Percentiles rank a stretch among this genome's conserved stretches.
Conservation (phyloP, 2,113 vertebrate species). For the Cepphus grylle region DNA sequence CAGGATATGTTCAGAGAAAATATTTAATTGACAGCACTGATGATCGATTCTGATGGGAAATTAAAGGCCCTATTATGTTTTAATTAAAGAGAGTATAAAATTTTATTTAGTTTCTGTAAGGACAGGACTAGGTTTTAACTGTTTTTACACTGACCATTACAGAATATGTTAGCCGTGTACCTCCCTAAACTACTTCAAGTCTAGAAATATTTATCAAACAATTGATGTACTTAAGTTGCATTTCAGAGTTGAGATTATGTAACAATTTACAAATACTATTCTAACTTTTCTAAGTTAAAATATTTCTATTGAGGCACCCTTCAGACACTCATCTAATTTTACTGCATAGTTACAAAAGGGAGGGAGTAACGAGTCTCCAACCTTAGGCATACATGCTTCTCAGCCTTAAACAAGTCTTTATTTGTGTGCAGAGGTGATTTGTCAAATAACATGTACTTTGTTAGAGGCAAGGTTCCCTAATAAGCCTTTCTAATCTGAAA, state of each 20-base stretch:
- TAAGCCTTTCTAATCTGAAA: not conserved
- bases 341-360: not conserved
- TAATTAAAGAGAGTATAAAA: not conserved
- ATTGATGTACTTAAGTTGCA: not conserved
- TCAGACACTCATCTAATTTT: not conserved
- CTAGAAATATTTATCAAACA: not conserved
- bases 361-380: not conserved
- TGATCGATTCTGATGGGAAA: not conserved
- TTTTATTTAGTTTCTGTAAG: not conserved
- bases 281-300: not conserved
- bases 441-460: not conserved
- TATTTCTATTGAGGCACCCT: not conserved
- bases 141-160: not conserved
- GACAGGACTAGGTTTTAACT: not conserved
- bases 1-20: not conserved
- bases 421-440: not conserved
- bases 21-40: not conserved
- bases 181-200: not conserved
- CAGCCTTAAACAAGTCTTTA: not conserved
- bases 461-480: not conserved
- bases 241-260: not conserved
- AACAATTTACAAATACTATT: not conserved
- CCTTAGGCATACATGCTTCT: not conserved
- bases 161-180: accelerated
- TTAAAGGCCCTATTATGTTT: not conserved